Evolutionary conservation across 1,140 invertebrate species (phyloP).

Genomic region (Drosophila persimilis): DNA sequence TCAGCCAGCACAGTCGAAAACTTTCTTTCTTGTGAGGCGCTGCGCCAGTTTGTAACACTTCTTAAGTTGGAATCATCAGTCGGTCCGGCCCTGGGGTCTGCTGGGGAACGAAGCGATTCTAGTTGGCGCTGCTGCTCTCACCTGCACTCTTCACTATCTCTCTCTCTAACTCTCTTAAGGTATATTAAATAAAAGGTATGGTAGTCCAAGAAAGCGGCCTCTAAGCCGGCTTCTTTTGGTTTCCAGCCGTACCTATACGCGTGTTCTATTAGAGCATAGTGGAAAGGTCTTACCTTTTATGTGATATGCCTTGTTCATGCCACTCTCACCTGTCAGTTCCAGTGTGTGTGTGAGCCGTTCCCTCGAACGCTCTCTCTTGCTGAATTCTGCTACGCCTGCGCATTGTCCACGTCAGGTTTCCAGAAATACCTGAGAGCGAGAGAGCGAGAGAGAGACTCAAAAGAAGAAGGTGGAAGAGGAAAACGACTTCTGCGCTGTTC

Average conservation of each 20-base stretch:
- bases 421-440: constrained; percentile 40
- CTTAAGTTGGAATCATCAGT: constrained; percentile 62
- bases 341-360: neutral
- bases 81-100: too few species aligned
- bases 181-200: too few species aligned
- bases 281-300: too few species aligned
- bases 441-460: constrained; percentile 18
- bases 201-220: too few species aligned
- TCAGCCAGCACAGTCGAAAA: constrained; percentile 71
- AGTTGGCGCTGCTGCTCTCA: neutral
- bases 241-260: too few species aligned
- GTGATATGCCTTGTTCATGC: too few species aligned
- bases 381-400: constrained; percentile 71
- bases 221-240: too few species aligned
- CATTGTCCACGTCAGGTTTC: constrained; percentile 69
- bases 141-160: constrained; percentile 10
- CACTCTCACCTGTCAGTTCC: constrained; percentile 18
- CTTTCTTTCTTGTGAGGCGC: constrained; percentile 78
- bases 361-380: constrained; percentile 3
- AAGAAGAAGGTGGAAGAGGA: neutral
- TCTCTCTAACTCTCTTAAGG: constrained; percentile 17
- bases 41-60: constrained; percentile 73
- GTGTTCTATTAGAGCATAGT: too few species aligned
- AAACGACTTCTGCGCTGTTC: constrained; percentile 38
- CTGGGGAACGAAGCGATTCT: too few species aligned